These are phyloP conservation scores for Brachypteracias leptosomus DNA, from an alignment of 2,113 vertebrate genomes.

Conservation along the genomic window DNA sequence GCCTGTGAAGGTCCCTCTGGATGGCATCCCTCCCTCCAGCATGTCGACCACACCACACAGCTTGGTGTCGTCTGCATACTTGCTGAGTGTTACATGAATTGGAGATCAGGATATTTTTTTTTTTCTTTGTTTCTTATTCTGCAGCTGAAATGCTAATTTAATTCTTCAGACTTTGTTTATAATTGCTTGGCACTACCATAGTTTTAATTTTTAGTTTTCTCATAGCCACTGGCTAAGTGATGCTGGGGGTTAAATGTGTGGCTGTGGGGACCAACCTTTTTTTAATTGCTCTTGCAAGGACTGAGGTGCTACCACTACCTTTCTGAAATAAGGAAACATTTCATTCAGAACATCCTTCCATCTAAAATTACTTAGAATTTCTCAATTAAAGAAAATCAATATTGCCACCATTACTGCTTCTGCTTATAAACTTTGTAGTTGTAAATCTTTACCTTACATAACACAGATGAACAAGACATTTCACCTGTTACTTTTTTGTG, in stretches of 20 bases:
- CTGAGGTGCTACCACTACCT: background rate
- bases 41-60: too few species aligned
- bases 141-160: background rate
- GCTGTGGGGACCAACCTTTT: background rate
- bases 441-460: background rate
- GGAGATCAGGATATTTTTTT: background rate
- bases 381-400: background rate
- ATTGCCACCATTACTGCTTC: background rate
- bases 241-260: background rate
- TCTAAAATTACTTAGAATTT: background rate
- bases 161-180: background rate
- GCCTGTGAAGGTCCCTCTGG: too few species aligned
- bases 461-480: background rate
- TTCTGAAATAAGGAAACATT: background rate
- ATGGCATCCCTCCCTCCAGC: too few species aligned
- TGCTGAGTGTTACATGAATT: background rate
- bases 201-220: background rate
- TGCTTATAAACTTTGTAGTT: background rate
- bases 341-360: background rate
- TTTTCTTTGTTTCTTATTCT: background rate
- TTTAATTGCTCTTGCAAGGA: background rate
- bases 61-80: too few species aligned
- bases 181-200: background rate
- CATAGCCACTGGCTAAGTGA: background rate
- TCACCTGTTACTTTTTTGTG: background rate